These are phyloP conservation scores for Drosophila mimetica DNA, from an alignment of 2,888 invertebrate species.

Conservation along the genomic window DNA sequence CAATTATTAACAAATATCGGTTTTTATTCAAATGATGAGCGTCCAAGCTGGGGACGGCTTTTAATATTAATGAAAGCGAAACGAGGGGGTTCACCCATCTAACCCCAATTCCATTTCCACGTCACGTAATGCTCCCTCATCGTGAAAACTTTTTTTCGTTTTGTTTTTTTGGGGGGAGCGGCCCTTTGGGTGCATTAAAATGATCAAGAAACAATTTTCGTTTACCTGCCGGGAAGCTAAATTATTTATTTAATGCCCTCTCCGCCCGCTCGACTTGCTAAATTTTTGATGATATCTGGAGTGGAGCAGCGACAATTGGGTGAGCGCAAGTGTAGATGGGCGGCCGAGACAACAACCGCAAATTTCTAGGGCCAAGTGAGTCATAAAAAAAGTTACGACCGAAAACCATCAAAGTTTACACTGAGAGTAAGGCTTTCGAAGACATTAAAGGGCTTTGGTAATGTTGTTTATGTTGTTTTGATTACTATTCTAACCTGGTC, in stretches of 20 bases:
- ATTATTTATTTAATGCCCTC: slow-evolving; percentile 81
- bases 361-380: slow-evolving; percentile 58
- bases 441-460: background rate
- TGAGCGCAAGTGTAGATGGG: slow-evolving; percentile 52
- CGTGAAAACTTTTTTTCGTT: slow-evolving; percentile 47
- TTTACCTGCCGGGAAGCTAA: slow-evolving; percentile 69
- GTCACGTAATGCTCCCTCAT: slow-evolving; percentile 65
- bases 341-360: slow-evolving; percentile 58
- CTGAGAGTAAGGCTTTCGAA: slow-evolving; percentile 31
- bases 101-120: slow-evolving; percentile 52
- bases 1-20: slow-evolving; percentile 77
- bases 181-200: slow-evolving; percentile 82
- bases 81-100: slow-evolving; percentile 24
- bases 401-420: slow-evolving; percentile 39
- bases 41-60: slow-evolving; percentile 42
- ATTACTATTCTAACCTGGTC: background rate
- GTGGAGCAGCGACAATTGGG: slow-evolving; percentile 63
- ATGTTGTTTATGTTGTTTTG: too few species aligned
- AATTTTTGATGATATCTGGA: slow-evolving; percentile 72
- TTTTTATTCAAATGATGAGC: slow-evolving; percentile 73
- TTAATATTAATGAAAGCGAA: slow-evolving; percentile 75
- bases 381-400: slow-evolving; percentile 60
- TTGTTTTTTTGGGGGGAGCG: slow-evolving; percentile 19
- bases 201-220: slow-evolving; percentile 84
- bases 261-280: slow-evolving; percentile 70